A percentile compares a stretch with the other conserved stretches of the same genome.
Conservation (phyloP, 2,888 invertebrate genomes). For the Eupithecia tripunctaria region DNA sequence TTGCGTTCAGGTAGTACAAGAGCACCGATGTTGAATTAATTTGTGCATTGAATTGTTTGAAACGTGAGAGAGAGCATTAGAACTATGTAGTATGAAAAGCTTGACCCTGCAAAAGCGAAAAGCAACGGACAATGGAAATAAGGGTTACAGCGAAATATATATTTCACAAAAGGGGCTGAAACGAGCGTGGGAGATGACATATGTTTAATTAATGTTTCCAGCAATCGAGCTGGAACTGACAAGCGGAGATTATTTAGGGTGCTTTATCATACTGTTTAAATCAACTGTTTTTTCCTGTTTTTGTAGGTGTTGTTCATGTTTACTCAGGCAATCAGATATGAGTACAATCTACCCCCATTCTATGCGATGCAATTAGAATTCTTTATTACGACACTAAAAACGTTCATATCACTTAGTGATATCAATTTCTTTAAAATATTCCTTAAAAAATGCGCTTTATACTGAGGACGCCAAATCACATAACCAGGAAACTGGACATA, state of each 20-base stretch:
- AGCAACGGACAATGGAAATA: constrained; percentile 27
- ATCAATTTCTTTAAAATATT: not conserved
- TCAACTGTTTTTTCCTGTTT: constrained; percentile 17
- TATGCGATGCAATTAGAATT: not conserved
- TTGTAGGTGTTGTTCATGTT: not conserved
- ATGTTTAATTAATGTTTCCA: constrained; percentile 65
- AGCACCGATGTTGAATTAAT: constrained; percentile 11
- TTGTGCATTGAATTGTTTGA: constrained; percentile 18
- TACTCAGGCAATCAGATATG: not conserved
- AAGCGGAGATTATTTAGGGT: constrained; percentile 59
- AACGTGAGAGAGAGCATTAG: constrained; percentile 20
- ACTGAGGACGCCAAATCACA: constrained; percentile 15
- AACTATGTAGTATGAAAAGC: constrained; percentile 16
- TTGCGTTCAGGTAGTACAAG: not conserved
- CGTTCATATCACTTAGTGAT: not conserved
- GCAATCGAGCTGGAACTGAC: constrained; percentile 54
- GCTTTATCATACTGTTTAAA: constrained; percentile 44
- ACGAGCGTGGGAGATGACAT: constrained; percentile 65
- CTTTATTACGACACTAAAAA: not conserved
- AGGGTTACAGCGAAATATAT: constrained; percentile 48
- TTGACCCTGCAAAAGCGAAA: constrained; percentile 17
- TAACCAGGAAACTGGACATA: constrained; percentile 35
- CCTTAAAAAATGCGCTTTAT: not conserved
- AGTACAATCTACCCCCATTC: not conserved
- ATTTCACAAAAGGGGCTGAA: constrained; percentile 54